These are phyloP conservation scores for Pocillopora meandrina DNA, from an alignment of 92 coral and sea anemone species.

Conservation along the genomic window DNA sequence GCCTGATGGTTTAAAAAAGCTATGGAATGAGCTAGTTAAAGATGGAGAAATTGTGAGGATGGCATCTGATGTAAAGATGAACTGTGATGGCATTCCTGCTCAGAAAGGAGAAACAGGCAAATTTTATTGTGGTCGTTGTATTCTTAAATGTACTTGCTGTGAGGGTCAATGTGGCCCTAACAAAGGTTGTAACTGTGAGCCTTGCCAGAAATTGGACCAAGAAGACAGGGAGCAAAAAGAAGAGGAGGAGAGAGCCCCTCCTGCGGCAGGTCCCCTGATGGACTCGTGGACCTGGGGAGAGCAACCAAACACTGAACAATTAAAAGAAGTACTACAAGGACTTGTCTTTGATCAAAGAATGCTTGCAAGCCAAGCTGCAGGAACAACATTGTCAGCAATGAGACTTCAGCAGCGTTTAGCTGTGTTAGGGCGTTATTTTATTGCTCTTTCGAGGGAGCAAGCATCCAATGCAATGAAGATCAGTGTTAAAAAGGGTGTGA, in stretches of 20 bases:
- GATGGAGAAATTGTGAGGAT: conserved; percentile 91
- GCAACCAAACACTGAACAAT: conserved; percentile 78
- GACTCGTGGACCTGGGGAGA: conserved; percentile 99
- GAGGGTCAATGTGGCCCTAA: conserved; percentile 82
- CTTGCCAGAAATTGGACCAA: conserved; percentile 92
- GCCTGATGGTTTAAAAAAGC: conserved; percentile 87
- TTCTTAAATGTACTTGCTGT: conserved; percentile 75
- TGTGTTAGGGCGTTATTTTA: conserved; percentile 87
- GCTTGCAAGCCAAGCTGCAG: conserved; percentile 93
- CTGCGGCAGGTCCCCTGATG: conserved; percentile 82
- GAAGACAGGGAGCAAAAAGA: conserved; percentile 84
- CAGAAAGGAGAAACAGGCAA: conserved; percentile 84
- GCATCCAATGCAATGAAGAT: conserved; percentile 17
- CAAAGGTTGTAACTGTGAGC: conserved; percentile 74
- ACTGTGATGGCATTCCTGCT: conserved; percentile 71
- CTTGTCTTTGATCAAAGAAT: conserved; percentile 91
- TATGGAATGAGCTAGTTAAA: conserved; percentile 98
- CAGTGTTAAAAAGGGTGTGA: conserved; percentile 8
- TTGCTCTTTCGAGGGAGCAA: conserved; percentile 70
- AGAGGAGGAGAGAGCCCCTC: conserved; percentile 77
- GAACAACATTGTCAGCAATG: conserved; percentile 91
- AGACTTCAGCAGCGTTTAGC: conserved; percentile 92
- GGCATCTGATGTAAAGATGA: conserved; percentile 62
- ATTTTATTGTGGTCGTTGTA: conserved; percentile 75
- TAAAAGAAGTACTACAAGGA: conserved; percentile 87